Evolutionary conservation across 92 coral and sea anemone species (phyloP).

Genomic region (Micromussa lordhowensis): DNA sequence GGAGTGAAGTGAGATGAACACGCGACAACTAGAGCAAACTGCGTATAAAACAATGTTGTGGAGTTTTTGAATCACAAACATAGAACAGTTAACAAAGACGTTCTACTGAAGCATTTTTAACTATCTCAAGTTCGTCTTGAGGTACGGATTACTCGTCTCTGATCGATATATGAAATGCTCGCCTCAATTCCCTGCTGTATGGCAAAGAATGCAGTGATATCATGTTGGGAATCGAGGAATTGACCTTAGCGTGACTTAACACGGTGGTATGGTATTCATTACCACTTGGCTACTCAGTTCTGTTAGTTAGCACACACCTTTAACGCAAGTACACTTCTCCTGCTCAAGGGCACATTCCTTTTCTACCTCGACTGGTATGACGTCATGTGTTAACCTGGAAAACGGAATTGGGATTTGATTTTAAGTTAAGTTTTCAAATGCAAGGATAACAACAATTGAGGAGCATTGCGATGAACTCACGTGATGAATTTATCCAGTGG

Average conservation of each 20-base stretch:
- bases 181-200: too few relatives aligned
- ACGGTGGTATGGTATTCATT: too few relatives aligned
- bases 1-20: too few relatives aligned
- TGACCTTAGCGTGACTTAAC: too few relatives aligned
- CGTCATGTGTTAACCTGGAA: constrained; percentile 22
- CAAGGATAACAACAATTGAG: background rate
- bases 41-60: too few relatives aligned
- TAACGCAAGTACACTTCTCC: constrained; percentile 13
- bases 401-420: background rate
- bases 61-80: too few relatives aligned
- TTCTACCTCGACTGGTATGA: constrained; percentile 10
- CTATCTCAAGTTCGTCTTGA: too few relatives aligned
- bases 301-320: background rate
- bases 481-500: constrained; percentile 5
- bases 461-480: background rate
- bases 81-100: too few relatives aligned
- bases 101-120: too few relatives aligned
- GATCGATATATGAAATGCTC: too few relatives aligned
- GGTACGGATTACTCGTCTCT: too few relatives aligned
- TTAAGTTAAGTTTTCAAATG: background rate
- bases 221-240: background rate
- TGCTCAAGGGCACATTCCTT: constrained; percentile 30
- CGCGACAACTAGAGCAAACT: too few relatives aligned
- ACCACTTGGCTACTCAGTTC: background rate
- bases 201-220: background rate